Percentiles rank a stretch among this genome's conserved stretches.
phyloP scores from a whole-genome alignment of 23 tunicate species.

The Aplidium turbinatum region DNA sequence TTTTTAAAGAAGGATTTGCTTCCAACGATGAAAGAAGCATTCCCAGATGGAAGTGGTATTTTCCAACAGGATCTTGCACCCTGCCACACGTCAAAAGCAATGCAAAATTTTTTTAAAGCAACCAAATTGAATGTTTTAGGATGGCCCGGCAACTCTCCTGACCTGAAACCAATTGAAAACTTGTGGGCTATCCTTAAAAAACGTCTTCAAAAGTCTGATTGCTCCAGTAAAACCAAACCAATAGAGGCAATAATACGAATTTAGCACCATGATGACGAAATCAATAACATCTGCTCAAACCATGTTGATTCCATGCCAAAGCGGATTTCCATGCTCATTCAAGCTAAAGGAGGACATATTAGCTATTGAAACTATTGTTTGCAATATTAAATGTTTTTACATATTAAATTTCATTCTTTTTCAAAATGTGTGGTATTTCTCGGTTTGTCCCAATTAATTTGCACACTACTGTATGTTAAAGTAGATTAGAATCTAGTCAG shows the following conservation, averaged over 20 bases:
- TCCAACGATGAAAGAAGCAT: not conserved
- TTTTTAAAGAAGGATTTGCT: not conserved
- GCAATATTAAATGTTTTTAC: too few relatives aligned
- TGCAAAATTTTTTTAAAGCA: not conserved
- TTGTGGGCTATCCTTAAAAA: not conserved
- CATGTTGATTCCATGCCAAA: not conserved
- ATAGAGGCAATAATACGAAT: not conserved
- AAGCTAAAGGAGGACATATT: not conserved
- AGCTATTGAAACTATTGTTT: not conserved
- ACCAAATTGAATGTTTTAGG: not conserved
- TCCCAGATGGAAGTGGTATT: not conserved
- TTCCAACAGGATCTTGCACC: not conserved
- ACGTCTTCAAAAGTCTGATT: not conserved
- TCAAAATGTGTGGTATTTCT: too few relatives aligned
- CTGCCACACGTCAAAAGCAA: not conserved
- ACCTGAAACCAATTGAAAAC: not conserved
- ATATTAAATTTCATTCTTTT: too few relatives aligned
- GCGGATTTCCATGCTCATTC: not conserved
- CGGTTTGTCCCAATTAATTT: too few relatives aligned
- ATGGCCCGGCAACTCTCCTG: not conserved
- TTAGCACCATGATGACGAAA: too few relatives aligned
- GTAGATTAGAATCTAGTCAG: too few relatives aligned
- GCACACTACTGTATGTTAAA: too few relatives aligned
- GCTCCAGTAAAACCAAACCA: not conserved
- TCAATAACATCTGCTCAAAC: conserved; percentile 2